Evolutionary conservation across 2,888 invertebrate genomes (phyloP).

Genomic region (Lithosia quadra): DNA sequence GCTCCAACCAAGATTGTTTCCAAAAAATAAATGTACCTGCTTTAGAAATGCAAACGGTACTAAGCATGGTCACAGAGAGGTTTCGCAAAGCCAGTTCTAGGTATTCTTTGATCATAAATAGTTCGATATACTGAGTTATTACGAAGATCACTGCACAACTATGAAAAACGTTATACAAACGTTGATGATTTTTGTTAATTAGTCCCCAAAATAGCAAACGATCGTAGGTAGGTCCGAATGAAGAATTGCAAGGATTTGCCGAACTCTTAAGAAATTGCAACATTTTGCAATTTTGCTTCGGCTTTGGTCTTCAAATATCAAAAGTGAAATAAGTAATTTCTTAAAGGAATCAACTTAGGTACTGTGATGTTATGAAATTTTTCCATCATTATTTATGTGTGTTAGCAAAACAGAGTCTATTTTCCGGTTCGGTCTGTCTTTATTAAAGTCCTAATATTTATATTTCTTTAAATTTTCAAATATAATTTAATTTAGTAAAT

Average conservation of each 20-base stretch:
- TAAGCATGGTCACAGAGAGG: slow-evolving; percentile 73
- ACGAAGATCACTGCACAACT: slow-evolving; percentile 64
- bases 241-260: slow-evolving; percentile 59
- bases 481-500: not conserved
- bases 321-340: not conserved
- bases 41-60: slow-evolving; percentile 72
- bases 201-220: slow-evolving; percentile 68
- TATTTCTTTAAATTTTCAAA: not conserved
- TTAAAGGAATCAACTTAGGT: not conserved
- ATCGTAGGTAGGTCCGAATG: slow-evolving; percentile 66
- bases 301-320: not conserved
- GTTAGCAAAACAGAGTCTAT: not conserved
- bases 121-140: slow-evolving; percentile 72
- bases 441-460: not conserved
- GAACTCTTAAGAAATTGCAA: slow-evolving; percentile 35
- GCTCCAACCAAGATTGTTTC: slow-evolving; percentile 67
- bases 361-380: not conserved
- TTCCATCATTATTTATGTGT: not conserved
- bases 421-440: not conserved
- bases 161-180: slow-evolving; percentile 61
- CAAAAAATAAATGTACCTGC: slow-evolving; percentile 68
- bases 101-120: slow-evolving; percentile 68
- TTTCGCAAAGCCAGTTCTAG: slow-evolving; percentile 70
- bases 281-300: slow-evolving; percentile 39
- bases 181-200: slow-evolving; percentile 60